Base-by-base conservation (phyloP, 1,140 invertebrate species). In the Procambarus virginalis region DNA sequence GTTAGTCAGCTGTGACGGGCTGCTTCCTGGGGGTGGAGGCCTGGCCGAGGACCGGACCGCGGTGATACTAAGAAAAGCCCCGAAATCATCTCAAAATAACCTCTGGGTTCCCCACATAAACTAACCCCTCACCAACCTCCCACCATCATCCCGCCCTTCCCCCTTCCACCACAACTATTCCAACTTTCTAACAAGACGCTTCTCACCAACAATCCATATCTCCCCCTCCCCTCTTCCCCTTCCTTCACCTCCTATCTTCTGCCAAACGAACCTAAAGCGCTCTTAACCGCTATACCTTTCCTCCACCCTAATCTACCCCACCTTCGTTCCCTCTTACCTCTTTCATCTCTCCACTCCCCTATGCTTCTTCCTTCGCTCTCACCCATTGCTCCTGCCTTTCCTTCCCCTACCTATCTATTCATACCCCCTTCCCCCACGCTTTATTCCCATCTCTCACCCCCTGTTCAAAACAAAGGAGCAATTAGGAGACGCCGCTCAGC, bases 401-500 rank as follows among this genome's bases (percentile, higher is more conserved):
- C 49, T 51, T 20, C 48, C 49, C 48, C 34, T 34, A 34, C 20
- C n/a, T 20, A 14, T 12, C 17, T 51, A 3, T 20, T 14, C 22
- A 10, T 20, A 10, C 12, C 14, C 20, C 48, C 48, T 20, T 20
- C 34, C 64, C 49, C n/a, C 49, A 14, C 20, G 14, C 49, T 51
- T 49, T n/a, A n/a, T 51, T n/a, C 55, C 49, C 4, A 48, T 17
- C 46, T n/a, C 78, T 55, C 78, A n/a, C 55, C 79, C 20, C 79
- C 34, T 45, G 10, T 45, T 45, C 51, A 79, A 79, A 81, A 81
- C 51, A 81, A 55, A 55, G 51, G 79, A 81, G 55, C 79, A 81
- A 84, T 84, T 84, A 76, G 73, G 83, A 22, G 20, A 14, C 83
- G 83, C 51, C 83, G 68, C 49, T 75, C 70, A 51, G 83, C 60